Evolutionary conservation across 2,113 vertebrate genomes (phyloP).

Genomic region (Mesitornis unicolor): DNA sequence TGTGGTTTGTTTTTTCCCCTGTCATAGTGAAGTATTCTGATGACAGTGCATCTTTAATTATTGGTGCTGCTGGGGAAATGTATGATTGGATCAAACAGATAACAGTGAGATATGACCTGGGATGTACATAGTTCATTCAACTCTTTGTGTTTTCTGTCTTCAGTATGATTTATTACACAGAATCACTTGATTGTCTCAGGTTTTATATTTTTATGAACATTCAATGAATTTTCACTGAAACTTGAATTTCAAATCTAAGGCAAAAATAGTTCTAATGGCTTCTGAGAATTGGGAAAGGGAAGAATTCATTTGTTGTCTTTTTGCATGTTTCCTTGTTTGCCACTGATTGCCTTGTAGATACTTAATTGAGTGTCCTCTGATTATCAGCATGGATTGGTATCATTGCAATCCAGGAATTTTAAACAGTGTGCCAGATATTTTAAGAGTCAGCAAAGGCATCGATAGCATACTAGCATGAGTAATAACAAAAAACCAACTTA

Average conservation of each 20-base stretch:
- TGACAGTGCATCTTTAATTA: background rate
- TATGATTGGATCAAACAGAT: background rate
- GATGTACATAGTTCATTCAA: conserved; percentile 22
- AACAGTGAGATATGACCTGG: background rate
- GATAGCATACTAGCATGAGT: conserved; percentile 34
- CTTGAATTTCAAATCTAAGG: conserved; percentile 60
- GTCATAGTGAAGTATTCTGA: background rate
- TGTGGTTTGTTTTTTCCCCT: background rate
- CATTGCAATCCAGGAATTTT: conserved; percentile 38
- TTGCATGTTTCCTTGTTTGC: conserved; percentile 44
- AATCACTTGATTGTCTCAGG: conserved; percentile 32
- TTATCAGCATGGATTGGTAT: conserved; percentile 47
- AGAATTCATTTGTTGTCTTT: conserved; percentile 35
- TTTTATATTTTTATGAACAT: conserved; percentile 35
- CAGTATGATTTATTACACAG: conserved; percentile 27
- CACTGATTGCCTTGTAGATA: conserved; percentile 39
- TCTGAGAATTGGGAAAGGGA: conserved; percentile 35
- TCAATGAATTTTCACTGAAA: conserved; percentile 32
- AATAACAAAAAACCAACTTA: conserved; percentile 46
- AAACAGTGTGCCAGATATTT: conserved; percentile 65
- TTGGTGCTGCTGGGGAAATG: background rate
- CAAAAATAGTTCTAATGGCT: conserved; percentile 54
- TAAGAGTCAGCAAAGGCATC: conserved; percentile 44
- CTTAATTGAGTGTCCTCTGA: conserved; percentile 66
- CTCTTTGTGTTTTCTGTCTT: conserved; percentile 27